A percentile compares a stretch with the other conserved stretches of the same genome.
Conservation (phyloP, 92 coral and sea anemone genomes). For the Chrysogorgia sp. region DNA sequence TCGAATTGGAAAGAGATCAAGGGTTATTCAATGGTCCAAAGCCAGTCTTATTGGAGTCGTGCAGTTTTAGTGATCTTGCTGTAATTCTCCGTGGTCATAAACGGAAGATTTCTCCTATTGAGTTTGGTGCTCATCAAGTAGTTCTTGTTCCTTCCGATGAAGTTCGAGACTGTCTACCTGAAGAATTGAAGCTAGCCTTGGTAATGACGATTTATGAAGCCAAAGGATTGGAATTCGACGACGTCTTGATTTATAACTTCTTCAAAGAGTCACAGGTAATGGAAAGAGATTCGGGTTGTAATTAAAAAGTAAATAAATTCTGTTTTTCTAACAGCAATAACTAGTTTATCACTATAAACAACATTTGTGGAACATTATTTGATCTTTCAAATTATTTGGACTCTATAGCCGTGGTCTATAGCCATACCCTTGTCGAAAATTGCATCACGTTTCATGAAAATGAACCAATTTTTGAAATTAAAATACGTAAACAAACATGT, state of each 20-base stretch:
- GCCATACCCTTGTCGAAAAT: no score
- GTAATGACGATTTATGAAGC: conserved; percentile 92
- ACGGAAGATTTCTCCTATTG: conserved; percentile 82
- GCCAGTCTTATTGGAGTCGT: conserved; percentile 88
- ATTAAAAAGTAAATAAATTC: no score
- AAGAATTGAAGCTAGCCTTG: conserved; percentile 83
- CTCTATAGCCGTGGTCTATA: no score
- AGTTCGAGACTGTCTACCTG: conserved; percentile 85
- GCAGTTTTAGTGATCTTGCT: conserved; percentile 88
- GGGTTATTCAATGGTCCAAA: conserved; percentile 90
- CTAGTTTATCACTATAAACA: no score
- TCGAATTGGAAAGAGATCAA: conserved; percentile 72
- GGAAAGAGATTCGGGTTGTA: no score
- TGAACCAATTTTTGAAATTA: no score
- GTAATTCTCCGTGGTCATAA: conserved; percentile 88
- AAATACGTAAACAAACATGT: no score
- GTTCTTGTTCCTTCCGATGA: conserved; percentile 89
- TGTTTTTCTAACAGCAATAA: no score
- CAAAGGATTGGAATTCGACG: conserved; percentile 93
- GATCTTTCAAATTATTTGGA: no score
- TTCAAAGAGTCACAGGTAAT: conserved; percentile 91
- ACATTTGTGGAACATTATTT: no score
- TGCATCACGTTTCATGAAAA: no score
- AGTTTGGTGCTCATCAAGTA: conserved; percentile 95
- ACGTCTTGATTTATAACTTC: conserved; percentile 89